Evolutionary conservation across 2,113 vertebrate species (phyloP).

Genomic region (Ammodytes marinus): DNA sequence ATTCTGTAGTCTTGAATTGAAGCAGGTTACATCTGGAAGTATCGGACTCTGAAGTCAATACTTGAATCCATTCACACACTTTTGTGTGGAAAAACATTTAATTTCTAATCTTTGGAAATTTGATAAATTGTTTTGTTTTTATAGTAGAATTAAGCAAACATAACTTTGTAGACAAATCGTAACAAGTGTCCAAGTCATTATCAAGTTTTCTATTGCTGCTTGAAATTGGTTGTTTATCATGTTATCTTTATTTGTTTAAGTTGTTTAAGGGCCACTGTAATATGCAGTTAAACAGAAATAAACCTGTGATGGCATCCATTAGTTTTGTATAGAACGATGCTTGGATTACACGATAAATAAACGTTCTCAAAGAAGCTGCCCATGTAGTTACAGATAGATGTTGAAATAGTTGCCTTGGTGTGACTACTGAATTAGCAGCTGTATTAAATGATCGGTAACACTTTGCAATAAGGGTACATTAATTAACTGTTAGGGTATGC

Average conservation of each 20-base stretch:
- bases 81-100: neutral
- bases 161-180: neutral
- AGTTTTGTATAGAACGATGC: neutral
- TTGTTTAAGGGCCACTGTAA: neutral
- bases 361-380: neutral
- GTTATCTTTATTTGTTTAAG: neutral
- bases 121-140: neutral
- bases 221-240: neutral
- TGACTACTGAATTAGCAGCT: too few species aligned
- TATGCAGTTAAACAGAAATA: constrained; percentile 21
- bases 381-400: neutral
- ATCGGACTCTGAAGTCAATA: neutral
- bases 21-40: neutral
- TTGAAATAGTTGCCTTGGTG: neutral
- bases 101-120: neutral
- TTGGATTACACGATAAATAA: neutral
- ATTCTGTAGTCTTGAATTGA: neutral
- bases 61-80: neutral
- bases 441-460: too few species aligned
- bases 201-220: neutral
- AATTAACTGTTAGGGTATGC: too few species aligned
- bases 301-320: neutral
- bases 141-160: neutral
- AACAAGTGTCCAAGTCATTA: neutral
- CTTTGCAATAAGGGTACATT: too few species aligned